Percentiles rank a stretch among this genome's conserved stretches.
Conservation (phyloP, 2,888 invertebrate genomes). For the Rhopalosiphum nymphaeae region DNA sequence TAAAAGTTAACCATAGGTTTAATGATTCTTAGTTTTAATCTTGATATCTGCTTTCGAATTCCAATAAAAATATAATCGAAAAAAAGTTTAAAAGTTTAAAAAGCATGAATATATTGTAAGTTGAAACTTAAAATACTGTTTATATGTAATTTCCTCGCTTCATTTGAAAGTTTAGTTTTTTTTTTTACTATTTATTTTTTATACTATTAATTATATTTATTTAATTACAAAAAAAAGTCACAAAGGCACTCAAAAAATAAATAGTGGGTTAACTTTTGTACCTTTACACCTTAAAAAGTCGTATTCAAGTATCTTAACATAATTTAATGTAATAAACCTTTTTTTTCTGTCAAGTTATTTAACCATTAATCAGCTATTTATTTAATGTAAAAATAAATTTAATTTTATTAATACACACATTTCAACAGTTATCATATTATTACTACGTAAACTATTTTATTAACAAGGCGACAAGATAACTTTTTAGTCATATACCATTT, state of each 20-base stretch:
- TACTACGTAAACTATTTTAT: background rate
- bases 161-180: background rate
- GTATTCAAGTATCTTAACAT: background rate
- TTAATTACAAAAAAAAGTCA: background rate
- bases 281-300: background rate
- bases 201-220: background rate
- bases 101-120: background rate
- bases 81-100: background rate
- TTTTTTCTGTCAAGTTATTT: background rate
- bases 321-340: background rate
- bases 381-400: background rate
- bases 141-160: background rate
- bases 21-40: background rate
- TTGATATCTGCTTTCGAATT: background rate
- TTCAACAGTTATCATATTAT: background rate
- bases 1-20: background rate
- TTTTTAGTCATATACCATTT: background rate
- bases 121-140: background rate
- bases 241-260: background rate
- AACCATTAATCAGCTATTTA: background rate
- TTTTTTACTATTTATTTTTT: background rate
- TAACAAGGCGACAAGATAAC: background rate
- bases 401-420: background rate
- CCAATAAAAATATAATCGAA: background rate
- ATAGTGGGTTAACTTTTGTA: background rate